phyloP scores from a whole-genome alignment of 2,797 vertebrate genomes.

The Oryzias dopingdopingensis region DNA sequence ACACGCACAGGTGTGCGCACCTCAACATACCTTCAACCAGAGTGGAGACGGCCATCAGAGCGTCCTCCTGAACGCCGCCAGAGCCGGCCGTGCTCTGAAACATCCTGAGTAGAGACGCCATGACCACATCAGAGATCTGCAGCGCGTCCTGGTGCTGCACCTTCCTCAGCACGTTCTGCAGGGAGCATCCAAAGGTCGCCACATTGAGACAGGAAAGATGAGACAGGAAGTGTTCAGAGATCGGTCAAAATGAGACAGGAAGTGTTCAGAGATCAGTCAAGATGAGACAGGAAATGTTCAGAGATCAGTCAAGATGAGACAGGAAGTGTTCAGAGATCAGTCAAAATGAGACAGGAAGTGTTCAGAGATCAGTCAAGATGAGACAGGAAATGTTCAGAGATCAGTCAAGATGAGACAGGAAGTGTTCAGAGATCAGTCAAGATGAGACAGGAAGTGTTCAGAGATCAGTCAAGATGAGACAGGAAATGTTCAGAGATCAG shows the following conservation, averaged over 20 bases:
- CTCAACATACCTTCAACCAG: conserved; percentile 87
- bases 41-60: conserved; percentile 96
- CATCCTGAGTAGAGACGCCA: conserved; percentile 95
- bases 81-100: conserved; percentile 97
- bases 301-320: background rate
- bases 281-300: rapidly evolving
- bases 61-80: conserved; percentile 93
- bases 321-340: conserved; percentile 63
- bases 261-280: background rate
- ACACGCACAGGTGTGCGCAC: too few species aligned
- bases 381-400: background rate
- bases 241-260: too few species aligned
- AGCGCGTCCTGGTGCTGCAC: conserved; percentile 96
- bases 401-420: background rate
- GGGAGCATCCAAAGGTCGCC: background rate
- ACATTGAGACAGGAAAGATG: background rate
- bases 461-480: background rate
- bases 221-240: background rate
- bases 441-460: too few species aligned
- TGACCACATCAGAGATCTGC: conserved; percentile 97
- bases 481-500: background rate
- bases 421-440: rapidly evolving
- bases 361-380: conserved; percentile 79
- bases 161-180: conserved; percentile 91
- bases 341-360: conserved; percentile 93